These are phyloP conservation scores for Phrynocephalus forsythii DNA, from an alignment of 2,797 vertebrate species.

Conservation along the genomic window DNA sequence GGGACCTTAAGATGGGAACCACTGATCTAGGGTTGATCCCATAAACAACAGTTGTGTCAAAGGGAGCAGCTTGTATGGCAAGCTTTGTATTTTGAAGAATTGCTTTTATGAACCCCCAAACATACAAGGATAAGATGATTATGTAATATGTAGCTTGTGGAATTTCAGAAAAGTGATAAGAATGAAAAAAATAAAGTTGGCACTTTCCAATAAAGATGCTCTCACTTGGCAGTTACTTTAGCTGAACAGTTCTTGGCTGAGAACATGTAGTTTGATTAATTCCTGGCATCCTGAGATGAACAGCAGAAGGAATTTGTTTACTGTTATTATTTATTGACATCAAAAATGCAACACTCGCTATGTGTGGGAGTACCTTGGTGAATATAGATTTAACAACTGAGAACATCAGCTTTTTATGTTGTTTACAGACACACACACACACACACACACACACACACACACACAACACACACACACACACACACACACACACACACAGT, in stretches of 20 bases:
- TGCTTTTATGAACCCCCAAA: not conserved
- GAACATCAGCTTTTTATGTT: not conserved
- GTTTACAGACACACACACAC: too few relatives aligned
- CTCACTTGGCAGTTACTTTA: not conserved
- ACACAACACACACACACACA: too few relatives aligned
- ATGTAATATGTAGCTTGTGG: not conserved
- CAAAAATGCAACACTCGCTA: not conserved
- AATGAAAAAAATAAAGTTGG: not conserved
- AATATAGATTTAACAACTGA: conserved; percentile 12
- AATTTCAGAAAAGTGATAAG: not conserved
- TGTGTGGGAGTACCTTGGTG: not conserved
- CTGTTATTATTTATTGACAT: not conserved
- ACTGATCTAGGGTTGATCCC: too few relatives aligned
- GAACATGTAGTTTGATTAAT: not conserved
- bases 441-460: too few relatives aligned
- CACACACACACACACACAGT: not conserved
- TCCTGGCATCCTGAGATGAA: not conserved
- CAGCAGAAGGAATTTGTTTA: not conserved
- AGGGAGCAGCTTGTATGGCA: too few relatives aligned
- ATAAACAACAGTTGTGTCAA: too few relatives aligned
- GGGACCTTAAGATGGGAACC: too few relatives aligned
- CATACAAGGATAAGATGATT: not conserved
- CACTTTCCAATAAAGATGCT: not conserved
- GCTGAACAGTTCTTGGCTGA: not conserved
- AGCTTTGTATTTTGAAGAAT: not conserved